Conservation (phyloP, 2,113 vertebrate genomes). For the Pycnonotus jocosus region DNA sequence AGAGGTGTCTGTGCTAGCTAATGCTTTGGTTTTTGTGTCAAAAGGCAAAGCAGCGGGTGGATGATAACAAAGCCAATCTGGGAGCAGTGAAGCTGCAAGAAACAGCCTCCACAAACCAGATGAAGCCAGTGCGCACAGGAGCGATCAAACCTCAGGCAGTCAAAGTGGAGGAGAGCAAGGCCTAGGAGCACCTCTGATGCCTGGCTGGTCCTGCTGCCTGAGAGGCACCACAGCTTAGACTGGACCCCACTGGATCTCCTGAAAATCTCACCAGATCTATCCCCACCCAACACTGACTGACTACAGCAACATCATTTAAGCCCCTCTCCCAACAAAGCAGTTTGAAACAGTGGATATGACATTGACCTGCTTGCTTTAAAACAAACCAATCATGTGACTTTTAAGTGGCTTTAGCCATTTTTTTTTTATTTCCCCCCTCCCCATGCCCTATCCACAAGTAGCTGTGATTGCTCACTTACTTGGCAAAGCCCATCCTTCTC, state of each 20-base stretch:
- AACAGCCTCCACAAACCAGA: conserved; percentile 72
- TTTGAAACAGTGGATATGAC: conserved; percentile 65
- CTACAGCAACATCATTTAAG: conserved; percentile 1
- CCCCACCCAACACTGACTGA: conserved; percentile 19
- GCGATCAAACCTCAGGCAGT: conserved; percentile 90
- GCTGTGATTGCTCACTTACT: conserved; percentile 6
- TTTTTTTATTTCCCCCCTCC: neutral
- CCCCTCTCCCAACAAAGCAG: conserved; percentile 44
- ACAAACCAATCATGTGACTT: conserved; percentile 52
- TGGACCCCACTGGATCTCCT: conserved; percentile 12
- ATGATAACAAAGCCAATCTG: conserved; percentile 81
- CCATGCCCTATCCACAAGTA: neutral
- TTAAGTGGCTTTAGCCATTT: conserved; percentile 47
- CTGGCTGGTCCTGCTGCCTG: neutral
- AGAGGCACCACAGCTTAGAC: conserved; percentile 18
- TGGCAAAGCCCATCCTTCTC: conserved; percentile 4
- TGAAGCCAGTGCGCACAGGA: conserved; percentile 86
- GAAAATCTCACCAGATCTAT: conserved; percentile 1
- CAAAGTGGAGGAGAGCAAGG: conserved; percentile 91
- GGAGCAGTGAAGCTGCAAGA: conserved; percentile 86
- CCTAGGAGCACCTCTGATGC: conserved; percentile 63
- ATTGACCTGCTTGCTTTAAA: conserved; percentile 71
- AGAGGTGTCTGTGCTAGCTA: neutral
- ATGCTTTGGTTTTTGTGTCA: conserved; percentile 35
- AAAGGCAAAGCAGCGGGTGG: conserved; percentile 86